phyloP scores from a whole-genome alignment of 1,140 invertebrate species.

The Stegodyphus mimosarum region DNA sequence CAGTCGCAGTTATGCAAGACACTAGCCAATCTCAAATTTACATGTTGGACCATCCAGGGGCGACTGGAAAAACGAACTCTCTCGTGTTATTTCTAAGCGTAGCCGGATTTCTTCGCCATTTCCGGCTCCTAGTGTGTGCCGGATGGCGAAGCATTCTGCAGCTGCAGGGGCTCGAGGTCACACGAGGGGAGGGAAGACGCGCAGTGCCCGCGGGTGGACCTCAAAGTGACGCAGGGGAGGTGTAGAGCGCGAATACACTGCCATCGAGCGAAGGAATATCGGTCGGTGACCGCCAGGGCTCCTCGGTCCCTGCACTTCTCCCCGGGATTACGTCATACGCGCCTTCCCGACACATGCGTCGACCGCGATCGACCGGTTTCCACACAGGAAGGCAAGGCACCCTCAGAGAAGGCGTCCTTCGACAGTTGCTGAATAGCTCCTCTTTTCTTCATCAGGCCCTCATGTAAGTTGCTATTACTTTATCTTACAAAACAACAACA shows the following conservation, averaged over 20 bases:
- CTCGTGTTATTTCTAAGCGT: too few species aligned
- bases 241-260: not conserved
- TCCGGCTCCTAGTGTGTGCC: too few species aligned
- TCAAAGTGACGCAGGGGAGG: not conserved
- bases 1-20: too few species aligned
- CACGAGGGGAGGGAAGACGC: not conserved
- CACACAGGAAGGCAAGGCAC: not conserved
- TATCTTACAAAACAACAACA: too few species aligned
- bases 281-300: slow-evolving; percentile 51
- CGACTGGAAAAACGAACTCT: too few species aligned
- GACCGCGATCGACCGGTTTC: slow-evolving; percentile 52
- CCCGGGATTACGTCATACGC: slow-evolving; percentile 35
- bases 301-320: not conserved
- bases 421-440: not conserved
- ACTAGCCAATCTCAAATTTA: too few species aligned
- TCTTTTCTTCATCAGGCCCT: too few species aligned
- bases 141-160: too few species aligned
- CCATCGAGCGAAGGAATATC: not conserved
- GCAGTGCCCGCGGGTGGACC: slow-evolving; percentile 2
- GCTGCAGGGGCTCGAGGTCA: not conserved
- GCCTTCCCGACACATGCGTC: slow-evolving; percentile 22
- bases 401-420: not conserved
- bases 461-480: too few species aligned
- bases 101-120: too few species aligned
- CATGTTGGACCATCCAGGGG: too few species aligned